Conservation (phyloP, 2,113 vertebrate genomes). For the Mixornis gularis region DNA sequence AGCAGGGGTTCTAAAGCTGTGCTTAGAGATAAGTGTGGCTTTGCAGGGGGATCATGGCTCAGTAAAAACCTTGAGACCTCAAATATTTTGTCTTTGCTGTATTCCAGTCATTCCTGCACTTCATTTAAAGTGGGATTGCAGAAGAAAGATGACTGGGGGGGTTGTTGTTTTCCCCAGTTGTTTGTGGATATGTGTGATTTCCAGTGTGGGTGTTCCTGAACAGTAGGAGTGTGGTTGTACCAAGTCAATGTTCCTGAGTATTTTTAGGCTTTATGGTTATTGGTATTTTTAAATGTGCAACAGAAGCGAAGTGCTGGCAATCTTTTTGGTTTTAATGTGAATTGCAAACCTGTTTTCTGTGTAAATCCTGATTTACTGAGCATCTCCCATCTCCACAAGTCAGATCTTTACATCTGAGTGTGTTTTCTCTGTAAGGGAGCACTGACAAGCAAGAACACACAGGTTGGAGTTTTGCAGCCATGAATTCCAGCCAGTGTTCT, state of each 20-base stretch:
- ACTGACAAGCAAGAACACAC: background rate
- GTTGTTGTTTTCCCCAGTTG: background rate
- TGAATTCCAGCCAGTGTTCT: background rate
- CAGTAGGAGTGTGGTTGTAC: background rate
- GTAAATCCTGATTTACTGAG: background rate
- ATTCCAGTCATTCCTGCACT: rapidly evolving
- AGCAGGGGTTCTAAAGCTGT: background rate
- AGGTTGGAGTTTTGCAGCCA: background rate
- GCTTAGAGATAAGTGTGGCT: background rate
- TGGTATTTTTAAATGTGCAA: background rate
- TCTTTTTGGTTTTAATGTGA: background rate
- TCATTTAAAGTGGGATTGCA: background rate
- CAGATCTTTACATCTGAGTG: background rate
- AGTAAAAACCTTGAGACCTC: background rate
- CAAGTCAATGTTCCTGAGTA: background rate
- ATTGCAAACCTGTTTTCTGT: background rate
- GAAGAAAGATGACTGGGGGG: background rate
- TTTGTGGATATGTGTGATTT: background rate
- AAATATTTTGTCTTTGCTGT: background rate
- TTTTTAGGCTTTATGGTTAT: background rate
- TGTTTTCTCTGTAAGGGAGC: background rate
- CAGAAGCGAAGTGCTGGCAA: background rate
- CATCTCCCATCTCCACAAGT: background rate
- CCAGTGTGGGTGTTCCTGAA: background rate
- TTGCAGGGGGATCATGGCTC: background rate